Percentiles rank a stretch among this genome's conserved stretches.
Conservation (phyloP, 2,113 vertebrate species). For the Falco punctatus region DNA sequence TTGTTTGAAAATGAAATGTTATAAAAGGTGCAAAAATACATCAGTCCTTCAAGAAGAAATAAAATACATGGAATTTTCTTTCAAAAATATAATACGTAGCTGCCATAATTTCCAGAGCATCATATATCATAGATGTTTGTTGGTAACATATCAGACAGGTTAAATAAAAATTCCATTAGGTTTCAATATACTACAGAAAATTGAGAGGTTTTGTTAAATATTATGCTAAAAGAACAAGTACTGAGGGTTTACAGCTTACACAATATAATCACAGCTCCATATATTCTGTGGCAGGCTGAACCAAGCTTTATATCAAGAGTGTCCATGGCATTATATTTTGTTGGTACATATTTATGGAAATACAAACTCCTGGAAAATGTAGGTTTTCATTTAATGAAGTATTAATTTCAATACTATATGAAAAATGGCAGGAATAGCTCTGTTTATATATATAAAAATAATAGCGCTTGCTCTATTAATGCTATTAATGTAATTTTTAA, state of each 20-base stretch:
- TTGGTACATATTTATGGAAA: neutral
- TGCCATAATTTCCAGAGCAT: neutral
- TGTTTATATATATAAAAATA: neutral
- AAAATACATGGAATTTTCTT: neutral
- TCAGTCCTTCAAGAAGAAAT: neutral
- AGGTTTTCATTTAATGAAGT: neutral
- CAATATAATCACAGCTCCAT: neutral
- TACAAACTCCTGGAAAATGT: neutral
- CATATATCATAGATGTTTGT: neutral
- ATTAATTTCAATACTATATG: neutral
- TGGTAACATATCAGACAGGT: neutral
- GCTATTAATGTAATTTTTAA: neutral
- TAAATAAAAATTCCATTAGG: neutral
- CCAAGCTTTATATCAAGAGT: neutral
- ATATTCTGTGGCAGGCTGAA: neutral
- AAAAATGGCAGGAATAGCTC: neutral
- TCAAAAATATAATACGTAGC: neutral
- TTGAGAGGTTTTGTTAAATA: neutral
- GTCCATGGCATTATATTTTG: neutral
- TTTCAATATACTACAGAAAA: neutral
- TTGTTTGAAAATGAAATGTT: constrained; percentile 24
- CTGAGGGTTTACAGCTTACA: neutral
- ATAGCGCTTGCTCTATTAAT: neutral
- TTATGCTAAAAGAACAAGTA: neutral
- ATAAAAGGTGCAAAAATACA: neutral